phyloP scores from a whole-genome alignment of 2,113 vertebrate species.

The Regulus satrapa region DNA sequence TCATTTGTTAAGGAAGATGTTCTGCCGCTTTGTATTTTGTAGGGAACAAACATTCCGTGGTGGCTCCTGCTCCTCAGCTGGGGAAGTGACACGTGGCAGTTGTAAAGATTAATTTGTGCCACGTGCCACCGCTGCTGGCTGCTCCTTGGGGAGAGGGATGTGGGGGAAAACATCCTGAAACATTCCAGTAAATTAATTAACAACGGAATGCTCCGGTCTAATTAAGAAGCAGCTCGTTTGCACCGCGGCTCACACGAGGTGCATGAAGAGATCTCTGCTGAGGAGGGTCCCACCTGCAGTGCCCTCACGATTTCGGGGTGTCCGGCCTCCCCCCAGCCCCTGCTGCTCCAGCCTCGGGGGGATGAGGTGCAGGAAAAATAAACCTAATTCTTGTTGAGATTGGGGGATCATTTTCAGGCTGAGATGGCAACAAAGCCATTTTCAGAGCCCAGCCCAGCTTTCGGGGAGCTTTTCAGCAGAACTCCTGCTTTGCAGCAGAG shows the following conservation, averaged over 20 bases:
- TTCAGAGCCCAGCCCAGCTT: not conserved
- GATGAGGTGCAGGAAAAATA: not conserved
- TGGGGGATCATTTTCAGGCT: not conserved
- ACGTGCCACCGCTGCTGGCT: not conserved
- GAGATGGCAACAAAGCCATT: rapidly evolving
- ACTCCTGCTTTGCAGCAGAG: not conserved
- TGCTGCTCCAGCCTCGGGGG: not conserved
- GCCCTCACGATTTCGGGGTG: rapidly evolving
- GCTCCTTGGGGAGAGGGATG: not conserved
- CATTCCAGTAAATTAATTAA: constrained; percentile 8
- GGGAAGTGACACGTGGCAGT: not conserved
- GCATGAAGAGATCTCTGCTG: not conserved
- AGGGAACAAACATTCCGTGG: not conserved
- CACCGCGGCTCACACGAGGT: rapidly evolving
- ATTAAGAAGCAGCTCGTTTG: not conserved
- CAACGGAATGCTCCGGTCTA: not conserved
- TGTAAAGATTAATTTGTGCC: not conserved
- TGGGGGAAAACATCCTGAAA: not conserved
- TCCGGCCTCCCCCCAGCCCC: not conserved
- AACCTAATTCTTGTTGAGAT: not conserved
- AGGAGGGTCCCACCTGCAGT: rapidly evolving
- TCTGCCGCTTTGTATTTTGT: rapidly evolving
- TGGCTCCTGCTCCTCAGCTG: not conserved
- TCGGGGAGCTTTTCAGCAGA: not conserved
- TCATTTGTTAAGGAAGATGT: not conserved